Conservation (phyloP, 2,888 invertebrate species). For the Lottia gigantea region DNA sequence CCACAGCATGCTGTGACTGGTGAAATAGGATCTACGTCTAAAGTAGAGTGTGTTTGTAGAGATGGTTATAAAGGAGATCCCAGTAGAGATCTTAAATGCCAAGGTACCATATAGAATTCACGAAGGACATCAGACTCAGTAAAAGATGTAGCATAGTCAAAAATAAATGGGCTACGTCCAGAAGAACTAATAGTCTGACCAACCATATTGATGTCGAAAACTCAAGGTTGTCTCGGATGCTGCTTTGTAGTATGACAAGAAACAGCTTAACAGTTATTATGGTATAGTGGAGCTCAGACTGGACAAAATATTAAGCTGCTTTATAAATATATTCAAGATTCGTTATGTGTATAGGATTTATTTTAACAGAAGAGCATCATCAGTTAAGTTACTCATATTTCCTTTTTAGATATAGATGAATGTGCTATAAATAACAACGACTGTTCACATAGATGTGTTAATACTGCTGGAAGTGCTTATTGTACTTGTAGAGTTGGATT, state of each 20-base stretch:
- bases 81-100: conserved; percentile 25
- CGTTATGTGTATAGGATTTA: too few relatives aligned
- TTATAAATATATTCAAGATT: too few relatives aligned
- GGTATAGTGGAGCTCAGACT: too few relatives aligned
- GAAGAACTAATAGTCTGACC: too few relatives aligned
- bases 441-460: conserved; percentile 45
- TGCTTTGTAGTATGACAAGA: too few relatives aligned
- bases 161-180: too few relatives aligned
- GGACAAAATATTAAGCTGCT: too few relatives aligned
- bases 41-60: conserved; percentile 36
- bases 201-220: too few relatives aligned
- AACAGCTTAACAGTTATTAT: too few relatives aligned
- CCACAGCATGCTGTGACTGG: conserved; percentile 34
- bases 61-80: conserved; percentile 39
- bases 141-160: too few relatives aligned
- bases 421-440: conserved; percentile 29
- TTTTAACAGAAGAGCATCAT: too few relatives aligned
- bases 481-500: conserved; percentile 47
- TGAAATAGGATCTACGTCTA: conserved; percentile 25
- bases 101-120: conserved; percentile 12
- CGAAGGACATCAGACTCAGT: background rate
- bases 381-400: background rate
- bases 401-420: conserved; percentile 43
- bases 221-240: too few relatives aligned
- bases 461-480: conserved; percentile 45